Conservation (phyloP, 2,888 invertebrate genomes). For the Philhelius pedissequus region DNA sequence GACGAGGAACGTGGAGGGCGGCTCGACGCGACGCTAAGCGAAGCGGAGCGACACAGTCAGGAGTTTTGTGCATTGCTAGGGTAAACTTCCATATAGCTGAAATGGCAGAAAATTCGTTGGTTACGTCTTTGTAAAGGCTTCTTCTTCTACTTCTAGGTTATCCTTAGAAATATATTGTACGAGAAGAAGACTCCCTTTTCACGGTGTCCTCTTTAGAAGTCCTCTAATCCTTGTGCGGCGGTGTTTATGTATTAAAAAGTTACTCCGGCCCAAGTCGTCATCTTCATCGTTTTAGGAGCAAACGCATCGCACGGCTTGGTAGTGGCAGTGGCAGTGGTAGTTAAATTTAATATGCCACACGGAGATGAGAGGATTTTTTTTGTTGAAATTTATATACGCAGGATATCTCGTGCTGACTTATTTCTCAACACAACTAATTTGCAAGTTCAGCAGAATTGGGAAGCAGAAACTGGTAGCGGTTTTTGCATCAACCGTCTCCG, state of each 20-base stretch:
- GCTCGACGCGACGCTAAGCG: background rate
- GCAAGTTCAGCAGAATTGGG: slow-evolving; percentile 59
- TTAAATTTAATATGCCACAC: slow-evolving; percentile 66
- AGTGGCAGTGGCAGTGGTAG: slow-evolving; percentile 33
- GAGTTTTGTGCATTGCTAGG: slow-evolving; percentile 41
- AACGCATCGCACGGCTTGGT: too few species aligned
- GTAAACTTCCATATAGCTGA: slow-evolving; percentile 64
- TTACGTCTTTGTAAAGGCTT: slow-evolving; percentile 60
- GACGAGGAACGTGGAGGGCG: background rate
- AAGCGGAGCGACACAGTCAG: background rate
- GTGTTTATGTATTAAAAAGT: slow-evolving; percentile 68
- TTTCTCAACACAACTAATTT: slow-evolving; percentile 61
- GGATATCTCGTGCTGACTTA: slow-evolving; percentile 43
- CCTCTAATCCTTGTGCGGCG: slow-evolving; percentile 66
- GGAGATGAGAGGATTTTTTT: slow-evolving; percentile 38
- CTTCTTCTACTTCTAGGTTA: slow-evolving; percentile 19
- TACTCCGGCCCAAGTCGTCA: slow-evolving; percentile 56
- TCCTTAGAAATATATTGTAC: slow-evolving; percentile 45
- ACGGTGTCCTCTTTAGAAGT: slow-evolving; percentile 14
- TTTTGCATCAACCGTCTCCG: background rate
- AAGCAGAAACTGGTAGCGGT: slow-evolving; percentile 3
- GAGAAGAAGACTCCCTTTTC: background rate
- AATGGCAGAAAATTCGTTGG: slow-evolving; percentile 58
- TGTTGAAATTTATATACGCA: slow-evolving; percentile 36
- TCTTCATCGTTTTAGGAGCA: slow-evolving; percentile 29